A percentile compares a stretch with the other conserved stretches of the same genome.
These are phyloP conservation scores for Coptodon bakossiorum DNA, from an alignment of 2,113 vertebrate genomes.

Conservation along the genomic window DNA sequence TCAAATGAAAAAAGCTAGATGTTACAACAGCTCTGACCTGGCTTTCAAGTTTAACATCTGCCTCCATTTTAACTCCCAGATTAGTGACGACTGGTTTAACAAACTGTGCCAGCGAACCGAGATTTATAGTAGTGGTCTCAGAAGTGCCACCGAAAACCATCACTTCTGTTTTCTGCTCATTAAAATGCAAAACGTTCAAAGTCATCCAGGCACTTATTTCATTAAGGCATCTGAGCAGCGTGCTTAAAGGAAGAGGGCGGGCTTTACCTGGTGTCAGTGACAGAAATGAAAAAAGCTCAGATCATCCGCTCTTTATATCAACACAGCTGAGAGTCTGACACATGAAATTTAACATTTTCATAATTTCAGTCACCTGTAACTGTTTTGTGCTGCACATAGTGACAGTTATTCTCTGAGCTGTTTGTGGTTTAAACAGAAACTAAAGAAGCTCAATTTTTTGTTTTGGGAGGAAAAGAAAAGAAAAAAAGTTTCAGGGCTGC, in stretches of 20 bases:
- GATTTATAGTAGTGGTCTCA: accelerated
- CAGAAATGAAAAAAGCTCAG: no score
- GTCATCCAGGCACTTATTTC: accelerated
- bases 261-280: no score
- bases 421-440: neutral
- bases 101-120: neutral
- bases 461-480: neutral
- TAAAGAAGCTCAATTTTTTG: accelerated
- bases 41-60: neutral
- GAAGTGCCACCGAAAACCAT: neutral
- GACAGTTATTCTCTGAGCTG: neutral
- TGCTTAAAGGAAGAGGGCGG: no score
- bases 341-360: neutral
- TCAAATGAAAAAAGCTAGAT: neutral
- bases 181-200: neutral
- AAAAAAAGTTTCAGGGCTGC: neutral
- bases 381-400: neutral
- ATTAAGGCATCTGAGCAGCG: neutral
- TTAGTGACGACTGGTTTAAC: neutral
- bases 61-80: accelerated
- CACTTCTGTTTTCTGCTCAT: accelerated
- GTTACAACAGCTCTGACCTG: neutral
- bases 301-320: accelerated
- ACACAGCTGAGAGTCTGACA: accelerated
- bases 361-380: neutral